phyloP scores from a whole-genome alignment of 2,888 invertebrate species.

The Plebejus argus region DNA sequence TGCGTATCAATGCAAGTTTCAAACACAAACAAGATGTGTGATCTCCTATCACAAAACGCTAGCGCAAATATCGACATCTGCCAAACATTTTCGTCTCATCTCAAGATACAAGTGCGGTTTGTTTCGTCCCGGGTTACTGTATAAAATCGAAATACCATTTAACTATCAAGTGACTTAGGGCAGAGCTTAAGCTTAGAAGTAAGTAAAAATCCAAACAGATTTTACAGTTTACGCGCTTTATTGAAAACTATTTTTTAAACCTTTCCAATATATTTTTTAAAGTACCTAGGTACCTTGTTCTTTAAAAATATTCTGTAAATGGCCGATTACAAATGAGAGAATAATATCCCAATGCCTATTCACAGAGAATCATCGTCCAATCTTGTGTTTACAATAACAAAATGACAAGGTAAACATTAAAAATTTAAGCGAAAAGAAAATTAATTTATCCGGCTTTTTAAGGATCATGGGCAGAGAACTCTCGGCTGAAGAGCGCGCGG shows the following conservation, averaged over 20 bases:
- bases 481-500: slow-evolving; percentile 56
- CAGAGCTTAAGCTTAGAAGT: no score
- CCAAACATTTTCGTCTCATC: background rate
- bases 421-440: slow-evolving; percentile 38
- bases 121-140: background rate
- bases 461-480: slow-evolving; percentile 58
- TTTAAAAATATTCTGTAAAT: no score
- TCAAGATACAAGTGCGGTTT: background rate
- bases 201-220: no score
- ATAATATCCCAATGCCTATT: background rate
- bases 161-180: background rate
- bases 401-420: slow-evolving; percentile 16
- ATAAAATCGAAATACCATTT: background rate
- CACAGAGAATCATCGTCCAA: background rate
- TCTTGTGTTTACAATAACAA: background rate
- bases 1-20: background rate
- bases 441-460: slow-evolving; percentile 50
- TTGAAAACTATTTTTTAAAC: background rate
- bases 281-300: background rate
- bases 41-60: background rate
- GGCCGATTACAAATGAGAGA: background rate
- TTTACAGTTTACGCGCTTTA: background rate
- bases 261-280: background rate
- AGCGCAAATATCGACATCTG: background rate
- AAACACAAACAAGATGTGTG: background rate